Conservation (phyloP, 2,888 invertebrate species). For the Dryomyza anilis region DNA sequence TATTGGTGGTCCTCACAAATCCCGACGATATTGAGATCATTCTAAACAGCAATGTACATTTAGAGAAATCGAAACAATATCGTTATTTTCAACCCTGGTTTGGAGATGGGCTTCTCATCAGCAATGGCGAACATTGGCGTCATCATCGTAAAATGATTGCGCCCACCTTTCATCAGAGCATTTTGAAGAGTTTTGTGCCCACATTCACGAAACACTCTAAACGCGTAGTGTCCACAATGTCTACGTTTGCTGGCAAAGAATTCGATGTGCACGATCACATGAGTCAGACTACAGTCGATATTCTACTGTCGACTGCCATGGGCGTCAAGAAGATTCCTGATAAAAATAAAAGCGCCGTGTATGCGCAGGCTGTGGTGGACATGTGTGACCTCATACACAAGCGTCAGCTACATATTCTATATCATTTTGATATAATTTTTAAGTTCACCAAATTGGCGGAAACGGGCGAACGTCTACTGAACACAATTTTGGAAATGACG, state of each 20-base stretch:
- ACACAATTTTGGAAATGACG: slow-evolving; percentile 77
- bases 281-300: slow-evolving; percentile 80
- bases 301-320: slow-evolving; percentile 82
- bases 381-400: slow-evolving; percentile 84
- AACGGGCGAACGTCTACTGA: slow-evolving; percentile 70
- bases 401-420: slow-evolving; percentile 76
- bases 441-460: slow-evolving; percentile 72
- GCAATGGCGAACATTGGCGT: slow-evolving; percentile 79
- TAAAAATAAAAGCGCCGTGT: slow-evolving; percentile 74
- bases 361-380: slow-evolving; percentile 85
- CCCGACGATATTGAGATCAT: slow-evolving; percentile 76
- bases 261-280: slow-evolving; percentile 81
- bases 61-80: slow-evolving; percentile 77
- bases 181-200: slow-evolving; percentile 78
- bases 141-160: slow-evolving; percentile 83
- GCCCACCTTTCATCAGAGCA: slow-evolving; percentile 83
- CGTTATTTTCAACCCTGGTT: slow-evolving; percentile 81
- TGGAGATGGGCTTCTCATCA: slow-evolving; percentile 78
- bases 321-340: slow-evolving; percentile 77
- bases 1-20: slow-evolving; percentile 71
- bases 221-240: slow-evolving; percentile 71
- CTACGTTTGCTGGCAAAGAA: slow-evolving; percentile 68
- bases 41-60: slow-evolving; percentile 73
- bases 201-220: slow-evolving; percentile 78
- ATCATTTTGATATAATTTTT: slow-evolving; percentile 74